These are phyloP conservation scores for Sebastes cheni DNA, from an alignment of 2,797 vertebrate species.

Conservation along the genomic window DNA sequence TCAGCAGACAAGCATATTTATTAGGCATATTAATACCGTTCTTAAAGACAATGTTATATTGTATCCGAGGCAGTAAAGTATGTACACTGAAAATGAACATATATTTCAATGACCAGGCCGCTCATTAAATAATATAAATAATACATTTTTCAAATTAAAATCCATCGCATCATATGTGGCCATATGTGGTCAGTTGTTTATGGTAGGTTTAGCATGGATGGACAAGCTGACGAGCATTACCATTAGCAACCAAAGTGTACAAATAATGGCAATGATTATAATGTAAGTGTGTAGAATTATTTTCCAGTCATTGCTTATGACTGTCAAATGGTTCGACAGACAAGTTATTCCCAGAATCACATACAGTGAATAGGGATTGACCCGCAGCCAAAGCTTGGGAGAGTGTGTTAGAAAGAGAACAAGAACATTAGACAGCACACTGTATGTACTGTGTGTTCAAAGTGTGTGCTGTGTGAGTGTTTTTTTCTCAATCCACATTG, in stretches of 20 bases:
- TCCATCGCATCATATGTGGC: neutral
- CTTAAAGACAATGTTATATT: neutral
- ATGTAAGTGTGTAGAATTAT: neutral
- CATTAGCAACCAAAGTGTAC: neutral
- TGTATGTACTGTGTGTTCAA: neutral
- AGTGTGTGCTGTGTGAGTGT: neutral
- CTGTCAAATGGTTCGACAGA: neutral
- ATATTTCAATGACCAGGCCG: neutral
- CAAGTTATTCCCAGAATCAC: neutral
- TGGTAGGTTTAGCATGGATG: neutral
- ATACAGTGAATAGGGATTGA: neutral
- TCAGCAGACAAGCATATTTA: neutral
- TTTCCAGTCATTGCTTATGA: constrained; percentile 4
- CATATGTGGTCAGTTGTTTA: neutral
- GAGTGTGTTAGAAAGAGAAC: neutral
- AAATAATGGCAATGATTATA: neutral
- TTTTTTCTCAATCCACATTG: neutral
- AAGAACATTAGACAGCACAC: neutral
- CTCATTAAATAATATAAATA: neutral
- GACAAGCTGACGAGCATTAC: neutral
- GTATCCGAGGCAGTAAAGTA: neutral
- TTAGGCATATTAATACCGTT: neutral
- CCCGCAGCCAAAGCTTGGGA: neutral
- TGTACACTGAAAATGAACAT: neutral
- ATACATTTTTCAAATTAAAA: neutral